phyloP scores from a whole-genome alignment of 1,140 invertebrate species.

The Plodia interpunctella region DNA sequence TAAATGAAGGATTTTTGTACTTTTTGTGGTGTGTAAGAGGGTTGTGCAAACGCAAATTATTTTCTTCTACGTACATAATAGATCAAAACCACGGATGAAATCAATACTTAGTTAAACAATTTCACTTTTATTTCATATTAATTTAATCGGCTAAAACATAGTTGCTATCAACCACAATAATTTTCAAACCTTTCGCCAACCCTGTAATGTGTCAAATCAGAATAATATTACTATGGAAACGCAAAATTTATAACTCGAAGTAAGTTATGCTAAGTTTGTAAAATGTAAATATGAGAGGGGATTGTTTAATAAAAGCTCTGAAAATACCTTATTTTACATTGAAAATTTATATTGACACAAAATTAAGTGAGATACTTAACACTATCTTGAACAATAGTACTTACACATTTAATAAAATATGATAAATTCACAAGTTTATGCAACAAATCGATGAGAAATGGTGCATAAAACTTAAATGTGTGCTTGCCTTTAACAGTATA shows the following conservation, averaged over 20 bases:
- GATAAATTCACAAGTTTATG: too few relatives aligned
- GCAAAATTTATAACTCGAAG: constrained; percentile 23
- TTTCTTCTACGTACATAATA: not conserved
- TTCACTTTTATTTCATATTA: too few relatives aligned
- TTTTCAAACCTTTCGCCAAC: constrained; percentile 34
- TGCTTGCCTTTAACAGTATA: too few relatives aligned
- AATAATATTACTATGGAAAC: constrained; percentile 19
- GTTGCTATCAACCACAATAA: too few relatives aligned
- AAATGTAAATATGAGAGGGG: constrained; percentile 31
- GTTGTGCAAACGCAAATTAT: constrained; percentile 41
- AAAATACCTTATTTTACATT: constrained; percentile 14
- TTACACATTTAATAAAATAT: too few relatives aligned
- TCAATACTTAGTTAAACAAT: too few relatives aligned
- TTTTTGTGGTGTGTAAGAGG: constrained; percentile 60
- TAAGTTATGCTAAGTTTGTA: constrained; percentile 26
- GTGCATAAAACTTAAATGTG: too few relatives aligned
- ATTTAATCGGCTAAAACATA: too few relatives aligned
- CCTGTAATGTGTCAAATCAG: constrained; percentile 49
- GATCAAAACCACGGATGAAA: not conserved
- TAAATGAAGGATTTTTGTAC: constrained; percentile 67
- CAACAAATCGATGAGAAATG: too few relatives aligned
- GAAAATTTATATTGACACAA: too few relatives aligned
- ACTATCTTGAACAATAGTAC: too few relatives aligned
- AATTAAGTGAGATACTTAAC: too few relatives aligned
- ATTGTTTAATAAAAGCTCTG: constrained; percentile 30